Base-by-base conservation (phyloP, 2,888 invertebrate species). In the Melieria omissa region DNA sequence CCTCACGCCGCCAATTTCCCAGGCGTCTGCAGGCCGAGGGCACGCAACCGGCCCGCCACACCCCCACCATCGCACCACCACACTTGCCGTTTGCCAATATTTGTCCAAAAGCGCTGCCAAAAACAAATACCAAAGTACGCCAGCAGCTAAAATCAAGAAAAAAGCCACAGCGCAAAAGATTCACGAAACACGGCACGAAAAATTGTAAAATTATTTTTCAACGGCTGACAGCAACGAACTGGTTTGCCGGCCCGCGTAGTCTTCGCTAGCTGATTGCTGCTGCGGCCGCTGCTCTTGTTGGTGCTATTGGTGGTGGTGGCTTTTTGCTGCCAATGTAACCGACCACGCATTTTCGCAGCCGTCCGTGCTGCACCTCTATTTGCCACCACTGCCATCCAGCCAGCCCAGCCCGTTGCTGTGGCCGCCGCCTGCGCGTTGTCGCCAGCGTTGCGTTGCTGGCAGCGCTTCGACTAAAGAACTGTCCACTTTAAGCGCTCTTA, bases 41-140 rank as follows among this genome's bases (percentile, higher is more conserved):
- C 52, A 2, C 44, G 5, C 62, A 14, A 14, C 46, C 14, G 8
- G 42, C 9, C 57, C 14, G 42, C 44, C 7, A 10, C 12, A 4
- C 29, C 29, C 29, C 10, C n/a, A 47, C 57, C 4, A 10, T 9
- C 14, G 16, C 55, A 29, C 10, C 62, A 42, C 10, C 41, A 54
- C 16, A 55, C 16, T 16, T 16, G 16, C 16, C 64, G 65, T 70
- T 60, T 63, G 70, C 70, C 70, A 70, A 65, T 70, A 70, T 70
- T 70, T 70, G 65, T 45, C 49, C 29, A 70, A 70, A 65, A 65
- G 65, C 49, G 58, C 65, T 14, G 60, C 58, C 58, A 29, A 52
- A 58, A 60, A 65, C 42, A 65, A 70, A 70, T 60, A 70, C 47
- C 52, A 62, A 60, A 16, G 3, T 10, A 47, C 29, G 29, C 29